Evolutionary conservation across 37 sponge, comb jelly and placozoan genomes (phyloP), one percentile per base, ranked within the genome.

Genomic region (Eunapius fragilis): DNA sequence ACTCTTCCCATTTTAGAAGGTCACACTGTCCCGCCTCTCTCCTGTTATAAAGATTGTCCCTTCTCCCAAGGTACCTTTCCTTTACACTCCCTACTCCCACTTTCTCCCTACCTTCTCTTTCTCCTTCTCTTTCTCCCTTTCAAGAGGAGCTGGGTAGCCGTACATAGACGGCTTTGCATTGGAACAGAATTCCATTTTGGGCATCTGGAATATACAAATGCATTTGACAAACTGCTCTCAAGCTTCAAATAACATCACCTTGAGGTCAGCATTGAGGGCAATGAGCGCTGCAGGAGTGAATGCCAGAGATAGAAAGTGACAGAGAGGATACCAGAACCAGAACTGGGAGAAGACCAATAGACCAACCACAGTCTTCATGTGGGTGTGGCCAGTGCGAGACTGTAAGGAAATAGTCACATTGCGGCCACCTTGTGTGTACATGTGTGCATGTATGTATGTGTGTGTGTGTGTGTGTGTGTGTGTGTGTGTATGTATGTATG

Each of bases 271-370:
- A 83, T 99, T 99, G 49, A 99, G 89, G 22, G 83, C 96, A 25
- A 97, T 95, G 36, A 97, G 80, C 10, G 96, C 80, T 10, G 99
- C 94, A 47, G 99, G 99, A n/a, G 89, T 88, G 82, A 99, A 94
- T 48, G 97, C 90, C 38, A 99, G 91, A 24, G 96, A 99, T 25
- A 99, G 92, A 86, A 99, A 99, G 67, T 93, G 97, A 35, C 92
- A 82, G 31, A 97, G 83, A 0, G 99, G 99, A 37, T 93, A 99
- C 99, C 99, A 99, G 82, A 89, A 99, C 99, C 99, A 99, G 81
- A 97, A 97, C 89, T 99, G 98, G 0, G 90, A 91, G 85, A 97
- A 97, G 28, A 97, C 98, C 68, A 98, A 81, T 41, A 94, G 85
- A 22, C 99, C 99, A 28, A 98, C 94, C 28, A 94, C 96, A 2